Evolutionary conservation across 2,797 vertebrate genomes (phyloP), one percentile per base, ranked within the genome.

Genomic region (Serranus cabrilla): DNA sequence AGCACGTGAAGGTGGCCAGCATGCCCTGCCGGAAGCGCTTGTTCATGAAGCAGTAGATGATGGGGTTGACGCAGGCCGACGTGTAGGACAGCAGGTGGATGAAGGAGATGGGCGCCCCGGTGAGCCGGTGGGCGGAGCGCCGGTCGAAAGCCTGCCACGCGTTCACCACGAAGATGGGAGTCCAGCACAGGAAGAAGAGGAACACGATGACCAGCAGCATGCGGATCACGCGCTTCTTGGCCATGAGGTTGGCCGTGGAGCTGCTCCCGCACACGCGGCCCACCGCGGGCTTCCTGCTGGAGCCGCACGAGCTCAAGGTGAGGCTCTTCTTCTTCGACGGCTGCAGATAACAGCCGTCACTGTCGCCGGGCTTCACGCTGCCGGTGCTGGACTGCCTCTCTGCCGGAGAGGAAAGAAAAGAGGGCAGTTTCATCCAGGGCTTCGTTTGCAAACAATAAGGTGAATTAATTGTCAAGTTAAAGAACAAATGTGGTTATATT

Each of bases 11-110:
- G 0, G 97, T 99, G 71, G 95, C 90, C 10, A 98, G 84, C 85
- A 98, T 96, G 47, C 95, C 96, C 57, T 93, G 88, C 34, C 98
- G 97, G 94, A 99, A 99, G 0, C 97, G 96, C 63, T 95, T 97
- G 96, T 99, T 97, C 98, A 99, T 99, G 76, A 99, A 99, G 89
- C 98, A 99, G 91, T 99, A 99, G 52, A 99, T 97, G 91, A 99
- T 95, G 55, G 98, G 98, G 91, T 99, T 99, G 82, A 99, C 97
- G 0, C 98, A 99, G 81, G 98, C 96, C 0, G 98, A 99, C 0
- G 95, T 98, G 94, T 99, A 99, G 76, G 97, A 99, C 50, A 99
- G 90, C 87, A 99, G 76, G 84, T 99, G 98, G 87, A 99, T 99
- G 85, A 98, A 99, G 74, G 98, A 99, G 84, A 99, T 99, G 6